A percentile compares a stretch with the other conserved stretches of the same genome.
These are phyloP conservation scores for Teleopsis dalmanni DNA, from an alignment of 1,140 invertebrate genomes.

Conservation along the genomic window DNA sequence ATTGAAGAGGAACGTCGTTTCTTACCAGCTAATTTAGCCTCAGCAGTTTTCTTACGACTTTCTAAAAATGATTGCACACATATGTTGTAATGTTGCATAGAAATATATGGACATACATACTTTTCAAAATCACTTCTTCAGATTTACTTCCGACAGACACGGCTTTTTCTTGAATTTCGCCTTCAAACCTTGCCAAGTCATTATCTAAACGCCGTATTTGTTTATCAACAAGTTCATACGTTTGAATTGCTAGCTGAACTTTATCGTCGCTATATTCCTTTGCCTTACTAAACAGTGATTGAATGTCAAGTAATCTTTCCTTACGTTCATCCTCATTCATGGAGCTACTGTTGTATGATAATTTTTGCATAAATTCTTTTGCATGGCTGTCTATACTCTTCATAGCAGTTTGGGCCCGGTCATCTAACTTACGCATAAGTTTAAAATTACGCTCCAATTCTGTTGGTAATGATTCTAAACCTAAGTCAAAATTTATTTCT, in stretches of 20 bases:
- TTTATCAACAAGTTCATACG: conserved; percentile 98
- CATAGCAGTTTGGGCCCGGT: conserved; percentile 80
- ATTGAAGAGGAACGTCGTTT: conserved; percentile 38
- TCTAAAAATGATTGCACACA: conserved; percentile 33
- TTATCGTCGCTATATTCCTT: conserved; percentile 95
- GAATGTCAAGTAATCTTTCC: conserved; percentile 76
- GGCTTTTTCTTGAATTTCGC: conserved; percentile 93
- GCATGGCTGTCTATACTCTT: conserved; percentile 83
- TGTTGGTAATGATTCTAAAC: conserved; percentile 86
- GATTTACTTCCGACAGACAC: conserved; percentile 60
- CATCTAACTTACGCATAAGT: conserved; percentile 89
- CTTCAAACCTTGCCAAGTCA: conserved; percentile 91
- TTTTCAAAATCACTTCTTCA: conserved; percentile 49
- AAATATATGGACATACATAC: conserved; percentile 21
- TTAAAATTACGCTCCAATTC: conserved; percentile 94
- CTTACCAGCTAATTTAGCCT: conserved; percentile 43
- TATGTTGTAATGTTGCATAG: neutral
- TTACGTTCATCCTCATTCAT: conserved; percentile 66
- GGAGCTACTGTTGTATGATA: conserved; percentile 49
- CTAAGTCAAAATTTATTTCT: too few relatives aligned
- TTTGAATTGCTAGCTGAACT: conserved; percentile 94
- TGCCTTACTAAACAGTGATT: conserved; percentile 80
- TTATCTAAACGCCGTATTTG: conserved; percentile 92
- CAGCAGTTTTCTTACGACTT: conserved; percentile 53
- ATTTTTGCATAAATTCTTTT: conserved; percentile 70